Evolutionary conservation across 2,113 vertebrate genomes (phyloP).

Genomic region (Brachypteracias leptosomus): DNA sequence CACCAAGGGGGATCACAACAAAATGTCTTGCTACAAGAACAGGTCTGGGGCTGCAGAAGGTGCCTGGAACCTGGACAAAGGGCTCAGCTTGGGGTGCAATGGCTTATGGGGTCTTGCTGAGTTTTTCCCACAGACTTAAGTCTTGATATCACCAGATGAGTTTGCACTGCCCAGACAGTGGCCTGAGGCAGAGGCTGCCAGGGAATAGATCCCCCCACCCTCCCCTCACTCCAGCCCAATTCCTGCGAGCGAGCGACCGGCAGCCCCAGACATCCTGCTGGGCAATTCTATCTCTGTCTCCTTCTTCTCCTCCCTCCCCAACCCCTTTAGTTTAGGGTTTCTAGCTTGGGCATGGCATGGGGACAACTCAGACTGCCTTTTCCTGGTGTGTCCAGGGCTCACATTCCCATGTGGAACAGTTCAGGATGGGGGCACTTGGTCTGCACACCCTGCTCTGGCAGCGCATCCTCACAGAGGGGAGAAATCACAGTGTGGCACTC

Average conservation of each 20-base stretch:
- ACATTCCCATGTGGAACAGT: not conserved
- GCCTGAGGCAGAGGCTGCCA: not conserved
- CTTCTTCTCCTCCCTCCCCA: not conserved
- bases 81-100: not conserved
- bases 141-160: not conserved
- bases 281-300: not conserved
- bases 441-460: not conserved
- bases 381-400: not conserved
- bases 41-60: not conserved
- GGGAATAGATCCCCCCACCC: not conserved
- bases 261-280: not conserved
- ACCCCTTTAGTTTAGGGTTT: not conserved
- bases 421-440: not conserved
- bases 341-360: not conserved
- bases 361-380: not conserved
- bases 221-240: accelerated
- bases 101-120: not conserved
- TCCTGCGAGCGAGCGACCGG: accelerated
- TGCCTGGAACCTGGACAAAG: not conserved
- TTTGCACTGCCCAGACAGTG: not conserved
- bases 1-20: not conserved
- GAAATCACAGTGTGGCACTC: not conserved
- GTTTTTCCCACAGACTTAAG: not conserved
- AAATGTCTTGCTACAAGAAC: not conserved
- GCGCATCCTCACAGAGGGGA: not conserved